Evolutionary conservation across 2,888 invertebrate species (phyloP), one percentile per base, ranked within the genome.

Genomic region (Dolomedes plantarius): DNA sequence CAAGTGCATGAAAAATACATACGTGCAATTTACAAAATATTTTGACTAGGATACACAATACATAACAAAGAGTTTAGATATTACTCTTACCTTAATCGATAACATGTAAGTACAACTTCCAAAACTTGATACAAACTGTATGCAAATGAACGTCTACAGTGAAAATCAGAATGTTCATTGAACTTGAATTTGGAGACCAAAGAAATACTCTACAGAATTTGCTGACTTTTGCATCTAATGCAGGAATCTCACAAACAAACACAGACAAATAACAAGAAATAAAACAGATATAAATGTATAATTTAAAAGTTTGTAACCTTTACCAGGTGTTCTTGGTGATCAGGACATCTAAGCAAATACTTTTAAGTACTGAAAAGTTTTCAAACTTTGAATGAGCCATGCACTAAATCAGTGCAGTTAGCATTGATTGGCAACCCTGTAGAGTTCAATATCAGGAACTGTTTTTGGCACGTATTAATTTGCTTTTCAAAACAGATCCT

Each of bases 351-450:
- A 56, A 56, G 2, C 23, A 28, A 31, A 65, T 31, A 62, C 36
- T 13, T 50, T 56, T 56, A 73, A 73, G 62, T 73, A 72, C 72
- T 56, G n/a, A 19, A 16, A 41, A 72, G 65, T 65, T 75, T 39
- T 75, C 46, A 62, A 65, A 76, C 76, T 76, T 76, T 76, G 76
- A 76, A 75, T 76, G 23, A 67, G 67, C 41, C 64, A 74, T n/a
- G 29, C 5, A 74, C 19, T 23, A 46, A 16, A 74, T n/a, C n/a
- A n/a, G 27, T 75, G 64, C 75, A 28, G n/a, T 41, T 9, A 41
- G 41, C 69, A 69, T 32, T 56, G 5, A 69, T 41, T 69, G 41
- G 39, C 69, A 39, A 69, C 69, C 67, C 56, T 64, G 36, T 76
- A 56, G 28, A 27, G 11, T n/a, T 29, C 29, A 41, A 32, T 29